A percentile compares a stretch with the other conserved stretches of the same genome.
Evolutionary conservation across 2,888 invertebrate species (phyloP).

Genomic region (Boloria euphrosyne): DNA sequence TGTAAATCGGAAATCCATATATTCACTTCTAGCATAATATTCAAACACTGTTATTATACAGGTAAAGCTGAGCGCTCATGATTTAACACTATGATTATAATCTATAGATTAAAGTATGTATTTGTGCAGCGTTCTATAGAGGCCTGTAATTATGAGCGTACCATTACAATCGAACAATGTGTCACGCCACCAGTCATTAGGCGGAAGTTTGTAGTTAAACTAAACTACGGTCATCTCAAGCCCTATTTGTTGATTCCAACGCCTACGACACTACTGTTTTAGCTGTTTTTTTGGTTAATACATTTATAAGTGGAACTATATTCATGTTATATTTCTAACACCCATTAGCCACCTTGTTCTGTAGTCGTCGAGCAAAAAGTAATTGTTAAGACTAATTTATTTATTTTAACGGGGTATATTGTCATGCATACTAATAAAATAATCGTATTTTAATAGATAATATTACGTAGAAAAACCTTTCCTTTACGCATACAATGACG

Average conservation of each 20-base stretch:
- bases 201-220: constrained; percentile 77
- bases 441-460: background rate
- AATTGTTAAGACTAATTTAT: background rate
- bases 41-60: no score
- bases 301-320: constrained; percentile 64
- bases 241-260: constrained; percentile 62
- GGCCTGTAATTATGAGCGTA: constrained; percentile 29
- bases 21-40: no score
- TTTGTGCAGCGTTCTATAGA: constrained; percentile 23
- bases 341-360: constrained; percentile 18
- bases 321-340: constrained; percentile 1
- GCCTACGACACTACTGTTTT: constrained; percentile 66
- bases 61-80: constrained; percentile 12
- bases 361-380: background rate
- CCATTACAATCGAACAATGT: constrained; percentile 46
- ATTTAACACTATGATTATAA: constrained; percentile 16
- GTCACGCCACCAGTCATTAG: constrained; percentile 55
- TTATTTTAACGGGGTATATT: no score
- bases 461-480: background rate
- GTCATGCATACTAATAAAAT: no score
- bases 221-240: constrained; percentile 73
- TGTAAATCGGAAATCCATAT: background rate
- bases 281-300: constrained; percentile 62
- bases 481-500: constrained; percentile 9
- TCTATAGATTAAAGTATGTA: constrained; percentile 14